Evolutionary conservation across 2,888 invertebrate species (phyloP), one percentile per base, ranked within the genome.

Genomic region (Cataglyphis albicans): DNA sequence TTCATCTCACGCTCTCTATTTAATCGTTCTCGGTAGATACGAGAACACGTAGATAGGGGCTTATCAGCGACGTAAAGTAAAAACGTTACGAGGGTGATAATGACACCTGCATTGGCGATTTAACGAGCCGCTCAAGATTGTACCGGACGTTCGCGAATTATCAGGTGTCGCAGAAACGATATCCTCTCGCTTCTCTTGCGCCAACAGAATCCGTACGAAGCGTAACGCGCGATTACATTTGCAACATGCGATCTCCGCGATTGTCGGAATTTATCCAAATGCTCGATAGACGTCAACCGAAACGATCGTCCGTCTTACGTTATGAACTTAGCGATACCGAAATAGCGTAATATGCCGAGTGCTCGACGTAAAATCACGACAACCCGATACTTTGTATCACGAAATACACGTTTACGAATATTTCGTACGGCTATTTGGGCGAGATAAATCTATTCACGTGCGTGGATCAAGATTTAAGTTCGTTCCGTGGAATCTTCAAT

Each of bases 101-200:
- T 21, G 74, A 70, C 63, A 25, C 64, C 38, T 32, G 59, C 25
- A 44, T 38, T 48, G 32, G 21, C 15, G 64, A 41, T 76, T 67
- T 55, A 78, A 81, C 81, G 63, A 48, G 75, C 70, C 81, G 84
- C 78, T 87, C 85, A 88, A 83, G 68, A 81, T 82, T 80, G 76
- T n/a, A 6, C 35, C 81, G 68, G 64, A 41, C 73, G 74, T 70
- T 73, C 55, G 80, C 87, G 84, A 84, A 86, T 86, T 86, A 86
- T 86, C 80, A 63, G 72, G 83, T 70, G 81, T 88, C 89, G 65
- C 57, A 35, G 18, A 70, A 84, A 85, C 67, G 78, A 85, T 87
- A 83, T 59, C 38, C 61, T 52, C 88, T 75, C 80, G 64, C 59
- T 85, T 84, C 81, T 32, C n/a, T 7, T 64, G 81, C 74, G 78